A percentile compares a stretch with the other conserved stretches of the same genome.
These are phyloP conservation scores for Corythornis madagascariensis DNA, from an alignment of 2,113 vertebrate genomes.

Conservation along the genomic window DNA sequence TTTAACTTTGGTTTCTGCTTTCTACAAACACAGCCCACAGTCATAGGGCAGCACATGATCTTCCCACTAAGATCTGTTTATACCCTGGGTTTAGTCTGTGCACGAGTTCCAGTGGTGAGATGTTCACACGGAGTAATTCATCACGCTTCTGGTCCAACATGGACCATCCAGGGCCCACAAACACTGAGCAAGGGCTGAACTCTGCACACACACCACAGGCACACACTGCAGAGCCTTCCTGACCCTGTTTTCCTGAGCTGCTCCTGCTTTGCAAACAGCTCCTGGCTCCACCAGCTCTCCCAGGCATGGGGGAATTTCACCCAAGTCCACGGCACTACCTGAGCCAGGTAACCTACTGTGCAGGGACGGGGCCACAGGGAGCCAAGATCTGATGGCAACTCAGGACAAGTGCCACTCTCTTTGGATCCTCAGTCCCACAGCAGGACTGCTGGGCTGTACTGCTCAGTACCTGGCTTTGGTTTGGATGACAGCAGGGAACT, in stretches of 20 bases:
- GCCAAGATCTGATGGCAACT: neutral
- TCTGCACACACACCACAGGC: neutral
- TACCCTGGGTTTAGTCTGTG: neutral
- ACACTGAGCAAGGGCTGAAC: neutral
- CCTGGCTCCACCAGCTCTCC: neutral
- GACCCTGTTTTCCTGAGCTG: neutral
- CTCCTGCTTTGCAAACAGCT: neutral
- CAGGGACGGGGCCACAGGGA: neutral
- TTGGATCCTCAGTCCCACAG: neutral
- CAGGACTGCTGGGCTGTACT: neutral
- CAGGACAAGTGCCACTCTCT: neutral
- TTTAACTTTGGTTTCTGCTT: neutral
- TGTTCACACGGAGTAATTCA: neutral
- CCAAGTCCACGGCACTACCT: accelerated
- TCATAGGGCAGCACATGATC: neutral
- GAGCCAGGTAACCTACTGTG: accelerated
- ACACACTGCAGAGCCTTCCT: neutral
- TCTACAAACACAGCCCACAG: neutral
- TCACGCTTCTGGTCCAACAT: neutral
- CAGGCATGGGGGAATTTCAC: neutral
- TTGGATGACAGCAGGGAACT: neutral
- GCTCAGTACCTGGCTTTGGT: neutral
- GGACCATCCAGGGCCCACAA: neutral
- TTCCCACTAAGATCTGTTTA: neutral
- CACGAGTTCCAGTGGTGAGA: neutral